phyloP scores from a whole-genome alignment of 2,797 vertebrate genomes.

The Lagodon rhomboides region DNA sequence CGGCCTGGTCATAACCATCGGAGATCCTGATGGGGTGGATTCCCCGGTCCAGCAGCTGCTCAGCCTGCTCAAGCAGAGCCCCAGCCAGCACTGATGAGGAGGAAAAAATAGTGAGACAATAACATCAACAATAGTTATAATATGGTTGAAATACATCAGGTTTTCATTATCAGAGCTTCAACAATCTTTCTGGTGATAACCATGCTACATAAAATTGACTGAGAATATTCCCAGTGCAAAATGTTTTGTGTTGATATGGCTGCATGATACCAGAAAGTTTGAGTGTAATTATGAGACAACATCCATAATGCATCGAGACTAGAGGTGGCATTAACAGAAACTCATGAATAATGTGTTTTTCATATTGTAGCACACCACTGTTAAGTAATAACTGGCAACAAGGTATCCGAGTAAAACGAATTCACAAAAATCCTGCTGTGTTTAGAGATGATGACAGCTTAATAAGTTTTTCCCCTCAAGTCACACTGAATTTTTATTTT shows the following conservation, averaged over 20 bases:
- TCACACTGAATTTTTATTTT: neutral
- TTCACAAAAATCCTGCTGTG: neutral
- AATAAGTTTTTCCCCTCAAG: neutral
- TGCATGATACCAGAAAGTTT: neutral
- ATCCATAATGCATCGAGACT: neutral
- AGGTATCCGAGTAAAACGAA: neutral
- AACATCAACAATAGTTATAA: neutral
- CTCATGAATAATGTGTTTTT: neutral
- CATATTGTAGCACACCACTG: neutral
- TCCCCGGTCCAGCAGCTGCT: constrained; percentile 94
- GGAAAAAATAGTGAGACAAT: neutral
- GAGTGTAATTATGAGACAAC: neutral
- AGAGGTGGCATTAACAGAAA: neutral
- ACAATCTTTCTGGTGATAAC: neutral
- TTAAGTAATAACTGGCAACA: neutral
- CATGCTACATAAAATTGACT: neutral
- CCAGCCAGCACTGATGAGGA: constrained; percentile 91
- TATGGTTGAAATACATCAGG: neutral
- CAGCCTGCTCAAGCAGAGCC: constrained; percentile 94
- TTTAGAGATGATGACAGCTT: neutral
- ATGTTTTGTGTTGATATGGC: neutral
- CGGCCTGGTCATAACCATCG: constrained; percentile 97
- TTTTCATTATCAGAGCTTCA: neutral
- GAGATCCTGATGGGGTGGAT: constrained; percentile 98
- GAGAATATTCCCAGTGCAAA: neutral